phyloP scores from a whole-genome alignment of 1,140 invertebrate genomes.

The Brachionus angularis region DNA sequence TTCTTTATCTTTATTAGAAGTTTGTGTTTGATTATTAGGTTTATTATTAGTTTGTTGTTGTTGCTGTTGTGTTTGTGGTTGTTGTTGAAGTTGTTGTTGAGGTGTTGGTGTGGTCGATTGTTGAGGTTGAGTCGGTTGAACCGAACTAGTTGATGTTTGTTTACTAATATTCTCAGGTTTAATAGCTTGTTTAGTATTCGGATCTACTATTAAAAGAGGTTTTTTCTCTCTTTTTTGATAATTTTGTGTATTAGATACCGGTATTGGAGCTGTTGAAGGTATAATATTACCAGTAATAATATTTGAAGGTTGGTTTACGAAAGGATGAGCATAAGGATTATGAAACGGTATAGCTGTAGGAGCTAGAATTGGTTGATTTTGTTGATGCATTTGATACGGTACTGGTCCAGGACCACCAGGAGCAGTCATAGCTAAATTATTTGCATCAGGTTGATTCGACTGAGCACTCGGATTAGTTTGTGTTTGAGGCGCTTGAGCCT shows the following conservation, averaged over 20 bases:
- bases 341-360: too few species aligned
- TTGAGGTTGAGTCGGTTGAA: too few species aligned
- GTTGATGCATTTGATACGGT: too few species aligned
- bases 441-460: too few species aligned
- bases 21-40: not conserved
- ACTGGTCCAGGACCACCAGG: too few species aligned
- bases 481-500: not conserved
- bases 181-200: conserved; percentile 47
- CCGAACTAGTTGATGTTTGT: not conserved
- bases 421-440: too few species aligned
- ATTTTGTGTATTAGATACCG: not conserved
- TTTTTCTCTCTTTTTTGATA: conserved; percentile 47
- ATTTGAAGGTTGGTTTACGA: not conserved
- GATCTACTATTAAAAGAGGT: conserved; percentile 48
- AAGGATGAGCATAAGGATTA: not conserved
- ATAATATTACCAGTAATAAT: too few species aligned
- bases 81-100: not conserved
- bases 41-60: not conserved
- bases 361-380: too few species aligned
- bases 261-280: not conserved
- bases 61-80: not conserved
- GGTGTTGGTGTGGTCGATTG: not conserved
- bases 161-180: not conserved
- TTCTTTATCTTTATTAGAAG: not conserved
- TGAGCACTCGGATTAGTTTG: not conserved